Evolutionary conservation across 2,888 invertebrate genomes (phyloP).

Genomic region (Melangyna quadrimaculata): DNA sequence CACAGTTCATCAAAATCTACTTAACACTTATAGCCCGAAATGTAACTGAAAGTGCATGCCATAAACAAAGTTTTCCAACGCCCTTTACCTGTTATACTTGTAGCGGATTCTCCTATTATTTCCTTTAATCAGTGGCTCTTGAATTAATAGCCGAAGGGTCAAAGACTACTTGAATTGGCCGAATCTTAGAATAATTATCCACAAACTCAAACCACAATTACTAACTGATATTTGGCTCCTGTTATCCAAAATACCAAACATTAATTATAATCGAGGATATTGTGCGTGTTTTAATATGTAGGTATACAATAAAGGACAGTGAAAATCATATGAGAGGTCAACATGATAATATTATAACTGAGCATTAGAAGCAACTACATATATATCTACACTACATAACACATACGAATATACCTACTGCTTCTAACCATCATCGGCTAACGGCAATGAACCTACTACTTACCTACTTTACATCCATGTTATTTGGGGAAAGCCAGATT

Average conservation of each 20-base stretch:
- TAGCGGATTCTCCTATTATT: not conserved
- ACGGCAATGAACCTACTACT: not conserved
- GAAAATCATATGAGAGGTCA: constrained; percentile 35
- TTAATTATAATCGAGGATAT: constrained; percentile 64
- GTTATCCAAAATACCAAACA: constrained; percentile 63
- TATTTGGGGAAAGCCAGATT: constrained; percentile 48
- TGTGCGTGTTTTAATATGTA: constrained; percentile 45
- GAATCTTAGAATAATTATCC: constrained; percentile 61
- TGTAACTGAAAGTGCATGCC: not conserved
- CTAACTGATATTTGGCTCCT: constrained; percentile 62
- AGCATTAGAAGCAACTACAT: not conserved
- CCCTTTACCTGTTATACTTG: not conserved
- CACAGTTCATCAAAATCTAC: too few relatives aligned
- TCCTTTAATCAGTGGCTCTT: constrained; percentile 8
- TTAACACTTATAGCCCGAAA: too few relatives aligned
- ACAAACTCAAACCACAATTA: constrained; percentile 67
- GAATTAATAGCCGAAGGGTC: constrained; percentile 57
- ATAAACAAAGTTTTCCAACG: not conserved
- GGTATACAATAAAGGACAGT: not conserved
- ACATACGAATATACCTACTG: not conserved
- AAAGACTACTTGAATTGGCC: constrained; percentile 51
- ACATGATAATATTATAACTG: constrained; percentile 38
- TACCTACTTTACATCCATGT: constrained; percentile 15
- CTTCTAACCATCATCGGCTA: not conserved
- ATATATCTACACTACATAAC: not conserved